Evolutionary conservation across 2,113 vertebrate species (phyloP).

Genomic region (Ophthalmotilapia sp.): DNA sequence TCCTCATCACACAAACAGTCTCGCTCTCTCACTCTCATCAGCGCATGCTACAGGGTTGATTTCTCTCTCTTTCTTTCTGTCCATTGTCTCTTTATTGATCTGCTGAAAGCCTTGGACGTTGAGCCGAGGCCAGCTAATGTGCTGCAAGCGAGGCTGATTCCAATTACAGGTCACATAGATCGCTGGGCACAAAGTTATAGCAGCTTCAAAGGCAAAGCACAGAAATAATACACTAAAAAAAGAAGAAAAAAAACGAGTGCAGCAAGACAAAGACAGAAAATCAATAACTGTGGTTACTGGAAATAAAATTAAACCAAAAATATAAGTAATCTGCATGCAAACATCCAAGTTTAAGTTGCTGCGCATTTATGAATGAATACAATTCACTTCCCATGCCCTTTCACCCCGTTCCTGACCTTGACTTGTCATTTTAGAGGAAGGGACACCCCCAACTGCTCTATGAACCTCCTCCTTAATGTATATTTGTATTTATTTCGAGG

Average conservation of each 20-base stretch:
- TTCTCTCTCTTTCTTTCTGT: not conserved
- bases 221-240: not conserved
- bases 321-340: not conserved
- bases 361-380: not conserved
- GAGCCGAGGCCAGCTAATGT: conserved; percentile 12
- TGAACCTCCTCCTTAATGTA: not conserved
- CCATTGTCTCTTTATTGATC: conserved; percentile 50
- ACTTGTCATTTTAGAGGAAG: not conserved
- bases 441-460: not conserved
- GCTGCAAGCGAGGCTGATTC: conserved; percentile 10
- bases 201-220: not conserved
- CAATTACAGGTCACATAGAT: conserved; percentile 44
- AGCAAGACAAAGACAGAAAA: not conserved
- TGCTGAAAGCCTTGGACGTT: not conserved
- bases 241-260: not conserved
- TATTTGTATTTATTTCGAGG: not conserved
- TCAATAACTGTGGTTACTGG: not conserved
- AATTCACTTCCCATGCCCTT: not conserved
- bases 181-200: not conserved
- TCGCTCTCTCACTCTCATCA: not conserved
- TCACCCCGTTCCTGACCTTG: not conserved
- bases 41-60: not conserved
- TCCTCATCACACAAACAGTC: conserved; percentile 4
- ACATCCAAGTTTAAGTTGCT: not conserved
- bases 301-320: not conserved